phyloP scores from a whole-genome alignment of 1,140 invertebrate genomes.

The Drosophila ercepeae region DNA sequence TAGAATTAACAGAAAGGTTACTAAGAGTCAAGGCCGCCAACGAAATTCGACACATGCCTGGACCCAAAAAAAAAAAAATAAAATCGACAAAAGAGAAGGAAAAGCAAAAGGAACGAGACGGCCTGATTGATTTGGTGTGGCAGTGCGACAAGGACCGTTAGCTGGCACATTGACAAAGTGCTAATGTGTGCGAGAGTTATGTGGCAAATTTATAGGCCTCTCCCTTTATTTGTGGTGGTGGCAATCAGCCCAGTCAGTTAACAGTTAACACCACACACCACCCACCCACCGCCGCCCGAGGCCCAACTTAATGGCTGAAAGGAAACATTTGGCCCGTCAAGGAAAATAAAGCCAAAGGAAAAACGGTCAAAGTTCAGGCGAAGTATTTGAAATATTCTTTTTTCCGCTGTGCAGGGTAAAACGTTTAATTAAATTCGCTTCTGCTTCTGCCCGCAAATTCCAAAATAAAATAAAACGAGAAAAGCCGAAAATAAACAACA shows the following conservation, averaged over 20 bases:
- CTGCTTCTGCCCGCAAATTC: slow-evolving; percentile 30
- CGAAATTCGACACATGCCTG: slow-evolving; percentile 66
- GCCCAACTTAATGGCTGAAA: slow-evolving; percentile 50
- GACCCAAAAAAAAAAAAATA: slow-evolving; percentile 3
- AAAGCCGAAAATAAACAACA: slow-evolving; percentile 40
- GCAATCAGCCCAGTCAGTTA: slow-evolving; percentile 20
- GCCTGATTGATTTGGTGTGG: not conserved
- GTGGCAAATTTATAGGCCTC: slow-evolving; percentile 44
- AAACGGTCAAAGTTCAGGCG: slow-evolving; percentile 15
- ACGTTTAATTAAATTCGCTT: slow-evolving; percentile 54
- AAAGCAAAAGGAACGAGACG: slow-evolving; percentile 16
- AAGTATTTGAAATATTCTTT: slow-evolving; percentile 44
- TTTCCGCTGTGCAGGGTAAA: not conserved
- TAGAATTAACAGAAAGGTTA: slow-evolving; percentile 78
- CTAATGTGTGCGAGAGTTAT: slow-evolving; percentile 69
- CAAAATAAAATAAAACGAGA: slow-evolving; percentile 5
- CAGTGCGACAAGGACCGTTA: slow-evolving; percentile 28
- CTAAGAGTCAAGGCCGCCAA: slow-evolving; percentile 75
- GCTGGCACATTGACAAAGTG: slow-evolving; percentile 62
- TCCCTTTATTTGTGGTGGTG: slow-evolving; percentile 2
- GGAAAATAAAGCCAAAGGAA: slow-evolving; percentile 7
- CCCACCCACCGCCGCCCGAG: slow-evolving; percentile 8
- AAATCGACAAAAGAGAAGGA: not conserved
- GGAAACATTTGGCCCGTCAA: slow-evolving; percentile 31
- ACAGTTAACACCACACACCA: slow-evolving; percentile 15